Base-by-base conservation (phyloP, 2,113 vertebrate genomes). In the Psilopsiagon aurifrons region DNA sequence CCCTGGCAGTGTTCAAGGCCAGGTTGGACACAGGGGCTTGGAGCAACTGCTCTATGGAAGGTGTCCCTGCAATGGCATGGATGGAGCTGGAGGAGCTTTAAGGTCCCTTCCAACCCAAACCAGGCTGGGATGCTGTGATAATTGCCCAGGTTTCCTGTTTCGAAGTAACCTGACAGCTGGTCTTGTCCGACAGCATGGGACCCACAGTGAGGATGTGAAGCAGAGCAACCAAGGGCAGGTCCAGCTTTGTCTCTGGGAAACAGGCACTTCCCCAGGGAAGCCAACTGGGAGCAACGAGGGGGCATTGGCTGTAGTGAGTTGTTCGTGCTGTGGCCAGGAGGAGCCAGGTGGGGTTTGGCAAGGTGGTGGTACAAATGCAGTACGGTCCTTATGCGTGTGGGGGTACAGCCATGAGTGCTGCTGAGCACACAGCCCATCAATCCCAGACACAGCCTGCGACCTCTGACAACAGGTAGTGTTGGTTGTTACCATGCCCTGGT, bases 271-370 rank as follows among this genome's bases (percentile, higher is more conserved):
- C 47, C 49, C 19, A 4, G 44, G 31, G 54, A 31, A 69, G 63
- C 31, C 29, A 55, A n/a, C 76, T 31, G 49, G 76, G 41, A 71
- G n/a, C n/a, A 0, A n/a, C 23, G 23, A 15, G 4, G 24, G 18
- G 12, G 6, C n/a, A 41, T 31, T 5, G 19, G 51, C 35, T 73
- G 51, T 20, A 13, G 35, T 1, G 6, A 47, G 60, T 27, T 1
- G 1, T 10, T 35, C 4, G 2, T 44, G 60, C 10, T 1, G 8
- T 9, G 23, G 35, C 3, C 2, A 39, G 55, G 28, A 18, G 0
- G 3, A 52, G 33, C 17, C 43, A 24, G 59, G 66, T 0, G 4
- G 29, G 35, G 29, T 62, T 33, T 41, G 39, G 7, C 1, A 2
- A 51, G 39, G 28, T 27, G 44, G 43, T 23, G 35, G 10, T 29